A percentile compares a stretch with the other conserved stretches of the same genome.
These are phyloP conservation scores for Macrotis lagotis DNA, from an alignment of 2,113 vertebrate genomes.

Conservation along the genomic window DNA sequence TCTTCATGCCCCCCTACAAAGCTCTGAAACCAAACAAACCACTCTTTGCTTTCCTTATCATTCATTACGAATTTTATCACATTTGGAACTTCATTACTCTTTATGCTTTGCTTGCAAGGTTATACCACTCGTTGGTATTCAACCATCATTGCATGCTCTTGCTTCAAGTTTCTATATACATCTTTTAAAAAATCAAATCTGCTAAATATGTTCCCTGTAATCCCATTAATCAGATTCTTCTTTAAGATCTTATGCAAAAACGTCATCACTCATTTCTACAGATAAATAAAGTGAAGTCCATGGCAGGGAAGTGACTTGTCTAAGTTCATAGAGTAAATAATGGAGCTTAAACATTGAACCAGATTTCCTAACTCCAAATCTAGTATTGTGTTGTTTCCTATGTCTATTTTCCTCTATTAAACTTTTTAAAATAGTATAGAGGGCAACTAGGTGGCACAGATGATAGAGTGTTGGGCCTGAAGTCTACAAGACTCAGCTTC, in stretches of 20 bases:
- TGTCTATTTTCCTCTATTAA: neutral
- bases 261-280: slow-evolving; percentile 8
- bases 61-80: neutral
- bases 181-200: neutral
- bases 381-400: neutral
- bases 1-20: neutral
- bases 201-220: too few species aligned
- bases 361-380: neutral
- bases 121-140: neutral
- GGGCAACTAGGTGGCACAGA: neutral
- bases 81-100: neutral
- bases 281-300: neutral
- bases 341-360: neutral
- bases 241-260: neutral
- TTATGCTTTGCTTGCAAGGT: neutral
- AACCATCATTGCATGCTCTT: neutral
- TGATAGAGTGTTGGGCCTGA: neutral
- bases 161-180: neutral
- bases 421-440: neutral
- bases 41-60: neutral
- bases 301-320: neutral
- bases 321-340: neutral
- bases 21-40: neutral
- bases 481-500: neutral
- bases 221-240: too few species aligned